Conservation (phyloP, 2,888 invertebrate species). For the Ophion ventricosus region DNA sequence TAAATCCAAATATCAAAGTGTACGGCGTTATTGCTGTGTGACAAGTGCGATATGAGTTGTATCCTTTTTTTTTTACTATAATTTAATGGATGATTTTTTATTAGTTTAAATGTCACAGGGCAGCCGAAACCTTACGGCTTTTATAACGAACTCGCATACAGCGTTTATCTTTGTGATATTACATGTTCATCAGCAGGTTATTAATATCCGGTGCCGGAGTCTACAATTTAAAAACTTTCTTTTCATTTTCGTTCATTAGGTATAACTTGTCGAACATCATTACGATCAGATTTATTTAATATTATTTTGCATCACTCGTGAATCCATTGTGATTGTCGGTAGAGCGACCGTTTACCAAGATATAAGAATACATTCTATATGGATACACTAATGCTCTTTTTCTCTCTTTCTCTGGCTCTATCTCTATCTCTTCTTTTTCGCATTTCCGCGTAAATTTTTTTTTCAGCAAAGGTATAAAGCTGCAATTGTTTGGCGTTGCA, state of each 20-base stretch:
- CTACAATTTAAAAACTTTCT: conserved; percentile 78
- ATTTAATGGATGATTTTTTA: background rate
- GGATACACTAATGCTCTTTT: conserved; percentile 74
- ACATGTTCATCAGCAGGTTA: conserved; percentile 77
- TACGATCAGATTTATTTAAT: conserved; percentile 34
- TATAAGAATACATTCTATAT: conserved; percentile 43
- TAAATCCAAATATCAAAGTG: conserved; percentile 35
- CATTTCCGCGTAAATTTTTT: conserved; percentile 73
- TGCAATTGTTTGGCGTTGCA: conserved; percentile 82
- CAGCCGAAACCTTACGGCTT: conserved; percentile 60
- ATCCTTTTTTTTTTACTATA: conserved; percentile 17
- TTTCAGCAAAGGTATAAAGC: conserved; percentile 80
- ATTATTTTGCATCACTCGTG: conserved; percentile 58
- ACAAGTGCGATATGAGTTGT: conserved; percentile 36
- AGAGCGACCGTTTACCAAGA: conserved; percentile 6
- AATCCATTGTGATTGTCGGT: conserved; percentile 39
- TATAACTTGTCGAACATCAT: conserved; percentile 52
- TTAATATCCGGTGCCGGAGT: conserved; percentile 80
- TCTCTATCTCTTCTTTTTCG: conserved; percentile 63
- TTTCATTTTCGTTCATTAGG: conserved; percentile 66
- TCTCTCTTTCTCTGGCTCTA: conserved; percentile 46
- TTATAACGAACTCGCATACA: conserved; percentile 49
- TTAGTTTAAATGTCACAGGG: conserved; percentile 43
- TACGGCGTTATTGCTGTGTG: conserved; percentile 44
- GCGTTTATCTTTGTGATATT: conserved; percentile 59